A percentile compares a stretch with the other conserved stretches of the same genome.
phyloP scores from a whole-genome alignment of 1,140 invertebrate genomes.

The Zaprionus africanus region DNA sequence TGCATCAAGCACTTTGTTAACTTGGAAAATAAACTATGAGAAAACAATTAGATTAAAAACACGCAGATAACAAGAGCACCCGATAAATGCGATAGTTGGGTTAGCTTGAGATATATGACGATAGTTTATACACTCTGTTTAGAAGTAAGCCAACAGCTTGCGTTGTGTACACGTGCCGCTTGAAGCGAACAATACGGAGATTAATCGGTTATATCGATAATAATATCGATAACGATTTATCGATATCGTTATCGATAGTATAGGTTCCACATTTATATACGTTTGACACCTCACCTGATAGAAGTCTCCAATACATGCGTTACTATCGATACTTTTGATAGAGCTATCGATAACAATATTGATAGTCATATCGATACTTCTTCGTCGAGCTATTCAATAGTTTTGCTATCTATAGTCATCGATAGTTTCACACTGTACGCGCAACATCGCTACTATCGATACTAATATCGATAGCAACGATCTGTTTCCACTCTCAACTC shows the following conservation, averaged over 20 bases:
- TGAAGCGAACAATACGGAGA: neutral
- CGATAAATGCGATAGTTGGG: neutral
- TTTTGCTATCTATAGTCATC: neutral
- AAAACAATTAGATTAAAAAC: constrained; percentile 2
- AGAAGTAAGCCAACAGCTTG: neutral
- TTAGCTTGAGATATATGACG: neutral
- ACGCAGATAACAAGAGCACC: neutral
- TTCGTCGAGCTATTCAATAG: neutral
- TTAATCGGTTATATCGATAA: neutral
- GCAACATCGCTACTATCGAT: neutral
- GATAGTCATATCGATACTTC: neutral
- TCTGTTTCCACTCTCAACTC: neutral
- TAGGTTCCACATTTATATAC: no score
- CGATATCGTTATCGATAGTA: no score
- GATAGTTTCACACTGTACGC: neutral
- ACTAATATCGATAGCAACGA: constrained; percentile 1
- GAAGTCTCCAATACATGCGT: no score
- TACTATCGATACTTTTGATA: no score
- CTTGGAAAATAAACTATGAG: constrained; percentile 4
- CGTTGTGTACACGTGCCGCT: neutral
- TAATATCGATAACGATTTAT: neutral
- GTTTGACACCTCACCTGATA: no score
- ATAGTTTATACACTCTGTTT: neutral
- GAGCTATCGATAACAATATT: neutral
- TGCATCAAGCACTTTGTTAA: constrained; percentile 1